Base-by-base conservation (phyloP, 2,888 invertebrate species). In the Synanthedon myopaeformis region DNA sequence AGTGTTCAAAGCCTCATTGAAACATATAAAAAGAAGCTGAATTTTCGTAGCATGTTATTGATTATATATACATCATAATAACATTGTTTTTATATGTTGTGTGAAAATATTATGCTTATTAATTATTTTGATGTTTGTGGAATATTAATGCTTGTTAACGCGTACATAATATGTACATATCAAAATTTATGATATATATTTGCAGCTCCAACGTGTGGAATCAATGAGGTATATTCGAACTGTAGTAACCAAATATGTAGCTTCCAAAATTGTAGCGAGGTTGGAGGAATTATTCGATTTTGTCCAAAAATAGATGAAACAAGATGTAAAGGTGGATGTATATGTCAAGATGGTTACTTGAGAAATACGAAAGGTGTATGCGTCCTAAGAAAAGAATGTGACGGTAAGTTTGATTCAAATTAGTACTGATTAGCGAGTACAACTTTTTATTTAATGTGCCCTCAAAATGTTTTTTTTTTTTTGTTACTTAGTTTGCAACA, bases 401-500 rank as follows among this genome's bases (percentile, higher is more conserved):
- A 49, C 11, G 3, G 49, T 49, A 17, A 49, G 49, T 49, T 12
- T 5, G 45, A 45, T 45, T 45, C 5, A 45, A 45, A 45, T 45
- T 45, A 45, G 8, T n/a, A 45, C 13, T 35, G 8, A 35, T 35
- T 35, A 35, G 35, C 35, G 3, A 35, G 10, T 2, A 8, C 10
- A 10, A 35, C 5, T 8, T 35, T 35, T 35, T 10, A 35, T 35
- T 35, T 10, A 35, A 2, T 35, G 35, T 35, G 10, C 6, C 10
- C 8, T 35, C 35, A 35, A 8, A 23, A 23, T 23, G 5, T 35
- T 35, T 8, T 35, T 10, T 35, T 10, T 35, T 10, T 35, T 45
- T 13, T 13, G 13, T 14, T 45, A 14, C 8, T n/a, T 12, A 45
- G 45, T 45, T 13, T 45, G 45, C 4, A 10, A 64, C 3, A 69